These are phyloP conservation scores for Varanus salvator DNA, from an alignment of 2,113 vertebrate species.

Conservation along the genomic window DNA sequence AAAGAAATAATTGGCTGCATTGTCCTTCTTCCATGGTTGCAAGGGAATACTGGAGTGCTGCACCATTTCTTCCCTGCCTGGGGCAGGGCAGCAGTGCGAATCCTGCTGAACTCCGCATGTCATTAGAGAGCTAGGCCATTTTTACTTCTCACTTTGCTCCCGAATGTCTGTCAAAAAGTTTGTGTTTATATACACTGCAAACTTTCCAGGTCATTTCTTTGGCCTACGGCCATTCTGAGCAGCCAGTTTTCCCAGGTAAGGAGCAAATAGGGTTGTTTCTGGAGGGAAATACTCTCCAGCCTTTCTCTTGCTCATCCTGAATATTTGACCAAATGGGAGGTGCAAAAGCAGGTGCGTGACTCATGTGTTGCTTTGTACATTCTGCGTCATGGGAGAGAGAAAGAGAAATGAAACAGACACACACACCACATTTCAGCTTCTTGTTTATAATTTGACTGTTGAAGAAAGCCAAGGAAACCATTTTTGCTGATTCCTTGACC, in stretches of 20 bases:
- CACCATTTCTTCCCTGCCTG: too few species aligned
- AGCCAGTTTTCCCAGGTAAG: not conserved
- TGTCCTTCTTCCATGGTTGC: not conserved
- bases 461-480: not conserved
- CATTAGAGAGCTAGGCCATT: not conserved
- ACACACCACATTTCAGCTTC: not conserved
- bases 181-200: not conserved
- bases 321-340: not conserved
- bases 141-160: not conserved
- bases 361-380: not conserved
- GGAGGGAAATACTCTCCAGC: too few species aligned
- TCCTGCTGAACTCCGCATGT: not conserved
- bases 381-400: not conserved
- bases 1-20: not conserved
- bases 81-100: too few species aligned
- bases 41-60: not conserved
- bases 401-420: too few species aligned
- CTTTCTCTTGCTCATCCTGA: not conserved
- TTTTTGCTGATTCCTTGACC: not conserved
- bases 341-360: not conserved
- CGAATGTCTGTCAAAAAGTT: not conserved
- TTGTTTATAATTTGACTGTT: not conserved
- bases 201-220: not conserved
- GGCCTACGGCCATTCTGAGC: not conserved
- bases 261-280: too few species aligned